phyloP scores from a whole-genome alignment of 1,140 invertebrate species.

The Zaprionus capensis region DNA sequence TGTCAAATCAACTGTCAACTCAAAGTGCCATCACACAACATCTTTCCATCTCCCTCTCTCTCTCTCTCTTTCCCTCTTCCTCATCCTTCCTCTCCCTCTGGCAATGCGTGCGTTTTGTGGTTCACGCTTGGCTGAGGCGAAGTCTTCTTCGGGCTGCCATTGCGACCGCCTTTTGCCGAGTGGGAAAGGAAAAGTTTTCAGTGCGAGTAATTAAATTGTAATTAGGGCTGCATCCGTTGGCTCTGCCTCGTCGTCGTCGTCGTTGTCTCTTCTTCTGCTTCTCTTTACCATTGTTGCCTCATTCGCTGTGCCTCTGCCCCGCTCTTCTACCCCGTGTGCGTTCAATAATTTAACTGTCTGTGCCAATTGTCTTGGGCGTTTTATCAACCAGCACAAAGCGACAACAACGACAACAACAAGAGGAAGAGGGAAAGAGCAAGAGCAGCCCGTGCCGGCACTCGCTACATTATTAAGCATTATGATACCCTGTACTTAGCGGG shows the following conservation, averaged over 20 bases:
- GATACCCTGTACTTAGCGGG: constrained; percentile 19
- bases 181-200: constrained; percentile 79
- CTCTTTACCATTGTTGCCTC: constrained; percentile 32
- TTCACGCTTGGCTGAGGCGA: constrained; percentile 66
- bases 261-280: constrained; percentile 17
- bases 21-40: constrained; percentile 66
- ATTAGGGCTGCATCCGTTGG: constrained; percentile 79
- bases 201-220: constrained; percentile 80
- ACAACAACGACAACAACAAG: constrained; percentile 12
- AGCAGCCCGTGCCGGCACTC: constrained; percentile 47
- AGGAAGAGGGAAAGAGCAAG: not conserved
- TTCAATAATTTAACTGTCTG: constrained; percentile 75
- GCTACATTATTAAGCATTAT: constrained; percentile 27
- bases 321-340: constrained; percentile 21
- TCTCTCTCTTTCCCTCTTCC: constrained; percentile 2
- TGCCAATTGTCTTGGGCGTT: constrained; percentile 78
- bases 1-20: constrained; percentile 82
- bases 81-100: constrained; percentile 8
- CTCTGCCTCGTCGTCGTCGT: not conserved
- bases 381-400: constrained; percentile 57
- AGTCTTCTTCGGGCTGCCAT: constrained; percentile 57
- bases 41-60: constrained; percentile 28
- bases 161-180: constrained; percentile 75
- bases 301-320: constrained; percentile 24
- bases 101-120: constrained; percentile 63